Evolutionary conservation across 2,888 invertebrate species (phyloP), one percentile per base, ranked within the genome.

Genomic region (Drosophila pseudotalamancana): DNA sequence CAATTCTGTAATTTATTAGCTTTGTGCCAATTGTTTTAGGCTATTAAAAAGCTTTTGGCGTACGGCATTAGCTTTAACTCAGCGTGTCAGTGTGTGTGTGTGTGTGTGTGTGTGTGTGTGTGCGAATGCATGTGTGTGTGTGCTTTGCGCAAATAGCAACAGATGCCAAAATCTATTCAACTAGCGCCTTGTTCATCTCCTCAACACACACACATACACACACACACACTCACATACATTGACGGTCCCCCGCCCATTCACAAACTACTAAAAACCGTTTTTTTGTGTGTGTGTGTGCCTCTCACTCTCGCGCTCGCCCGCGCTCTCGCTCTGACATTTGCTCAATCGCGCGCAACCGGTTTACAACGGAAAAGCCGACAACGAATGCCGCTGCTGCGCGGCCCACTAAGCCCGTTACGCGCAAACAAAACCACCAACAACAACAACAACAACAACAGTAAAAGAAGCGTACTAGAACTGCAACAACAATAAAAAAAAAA

Each of bases 1-100:
- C 60, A 81, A 77, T 77, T 74, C 65, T 67, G 77, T 77, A 77
- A 77, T 71, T 81, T 77, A 77, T 77, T 67, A 73, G 70, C 81
- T 77, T 59, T 73, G 65, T 61, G 72, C 57, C 72, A 79, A 69
- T 68, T 69, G 62, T 54, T 25, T 56, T 21, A n/a, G 49, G 31
- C 25, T 46, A 34, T 51, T 19, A 19, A 37, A 51, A 49, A 31
- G 35, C 48, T 34, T 34, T 48, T n/a, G 23, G 34, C 23, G 8
- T 34, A 9, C 19, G 29, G 45, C 19, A 29, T 12, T 18, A n/a
- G 8, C 4, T 16, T 42, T 9, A 34, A 16, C 34, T 34, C 16
- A 16, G n/a, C n/a, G n/a, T n/a, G n/a, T n/a, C n/a, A n/a, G n/a
- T n/a, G n/a, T n/a, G n/a, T n/a, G n/a, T 11, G n/a, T 37, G 6